Evolutionary conservation across 2,888 invertebrate genomes (phyloP).

Genomic region (Galerucella calmariensis): DNA sequence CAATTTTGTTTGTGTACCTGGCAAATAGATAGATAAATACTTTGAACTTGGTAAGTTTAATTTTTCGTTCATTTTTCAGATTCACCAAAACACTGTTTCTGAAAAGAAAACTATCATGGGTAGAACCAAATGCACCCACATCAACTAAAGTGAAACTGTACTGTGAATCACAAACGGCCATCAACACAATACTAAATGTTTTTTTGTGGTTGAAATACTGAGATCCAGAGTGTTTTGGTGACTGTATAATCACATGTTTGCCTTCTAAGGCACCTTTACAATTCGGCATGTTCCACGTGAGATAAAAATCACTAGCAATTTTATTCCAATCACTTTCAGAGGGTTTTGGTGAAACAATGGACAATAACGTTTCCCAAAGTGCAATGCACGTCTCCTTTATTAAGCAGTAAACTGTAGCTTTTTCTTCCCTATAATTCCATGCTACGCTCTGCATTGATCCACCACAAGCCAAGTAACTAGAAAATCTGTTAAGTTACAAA

Average conservation of each 20-base stretch:
- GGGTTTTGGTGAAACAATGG: no score
- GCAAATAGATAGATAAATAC: no score
- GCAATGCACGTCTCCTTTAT: no score
- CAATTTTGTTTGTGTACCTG: conserved; percentile 12
- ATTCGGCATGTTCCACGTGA: conserved; percentile 17
- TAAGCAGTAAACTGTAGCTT: no score
- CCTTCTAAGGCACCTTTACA: conserved; percentile 31
- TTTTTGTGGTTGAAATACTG: conserved; percentile 55
- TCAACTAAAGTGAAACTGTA: conserved; percentile 53
- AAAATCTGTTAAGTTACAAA: no score
- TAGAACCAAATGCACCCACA: conserved; percentile 52
- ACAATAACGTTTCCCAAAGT: no score
- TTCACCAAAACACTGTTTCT: conserved; percentile 21
- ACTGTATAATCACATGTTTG: conserved; percentile 44
- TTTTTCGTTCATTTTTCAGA: conserved; percentile 8
- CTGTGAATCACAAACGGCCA: conserved; percentile 52
- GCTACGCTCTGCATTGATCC: no score
- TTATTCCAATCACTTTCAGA: no score
- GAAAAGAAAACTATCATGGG: conserved; percentile 52
- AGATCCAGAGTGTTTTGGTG: conserved; percentile 50
- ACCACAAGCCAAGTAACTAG: no score
- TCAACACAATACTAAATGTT: conserved; percentile 41
- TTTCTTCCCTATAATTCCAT: no score
- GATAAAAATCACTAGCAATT: no score
- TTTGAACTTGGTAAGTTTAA: conserved; percentile 18